Base-by-base conservation (phyloP, 2,888 invertebrate species). In the Uloborus plumipes region DNA sequence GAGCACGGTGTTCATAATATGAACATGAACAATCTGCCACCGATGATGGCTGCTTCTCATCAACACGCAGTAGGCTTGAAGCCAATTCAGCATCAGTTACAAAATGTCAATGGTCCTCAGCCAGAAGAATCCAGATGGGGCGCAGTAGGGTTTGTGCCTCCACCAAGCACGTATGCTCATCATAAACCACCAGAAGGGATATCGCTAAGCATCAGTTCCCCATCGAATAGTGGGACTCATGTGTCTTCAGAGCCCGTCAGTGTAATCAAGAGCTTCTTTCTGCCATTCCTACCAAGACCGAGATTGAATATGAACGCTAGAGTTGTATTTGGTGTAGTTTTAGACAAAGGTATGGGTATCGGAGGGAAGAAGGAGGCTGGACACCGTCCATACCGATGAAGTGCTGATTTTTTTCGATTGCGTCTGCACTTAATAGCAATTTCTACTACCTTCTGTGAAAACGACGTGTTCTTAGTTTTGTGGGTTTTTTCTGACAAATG, bases 321-420 rank as follows among this genome's bases (percentile, higher is more conserved):
- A 67, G 86, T 86, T 20, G 86, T 86, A 2, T 86, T 86, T 53
- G 86, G 86, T 16, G 86, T 86, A 15, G 86, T 86, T 13, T 67
- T 86, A 26, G 86, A 86, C 61, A 86, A 86, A 66, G 85, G 85
- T 2, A 65, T 85, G 61, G 85, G 85, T 6, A 15, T 85, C 1
- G 85, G 85, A 50, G 85, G 69, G 11, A 77, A 82, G 18, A 83
- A 83, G 39, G 69, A 83, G 50, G 77, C 62, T 22, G 53, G 39
- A n/a, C 59, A 26, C 15, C 77, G 61, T 64, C 64, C 71, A 50
- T 59, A 18, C 20, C 62, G 59, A 18, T 72, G 20, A 72, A 61
- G 47, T 26, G 47, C 47, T 26, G 2, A 26, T 26, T 26, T n/a
- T 65, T 65, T 65, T 39, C 3, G 39, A 39, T 39, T 6, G 9